These are phyloP conservation scores for Leiothrix lutea DNA, from an alignment of 2,113 vertebrate genomes.

Conservation along the genomic window DNA sequence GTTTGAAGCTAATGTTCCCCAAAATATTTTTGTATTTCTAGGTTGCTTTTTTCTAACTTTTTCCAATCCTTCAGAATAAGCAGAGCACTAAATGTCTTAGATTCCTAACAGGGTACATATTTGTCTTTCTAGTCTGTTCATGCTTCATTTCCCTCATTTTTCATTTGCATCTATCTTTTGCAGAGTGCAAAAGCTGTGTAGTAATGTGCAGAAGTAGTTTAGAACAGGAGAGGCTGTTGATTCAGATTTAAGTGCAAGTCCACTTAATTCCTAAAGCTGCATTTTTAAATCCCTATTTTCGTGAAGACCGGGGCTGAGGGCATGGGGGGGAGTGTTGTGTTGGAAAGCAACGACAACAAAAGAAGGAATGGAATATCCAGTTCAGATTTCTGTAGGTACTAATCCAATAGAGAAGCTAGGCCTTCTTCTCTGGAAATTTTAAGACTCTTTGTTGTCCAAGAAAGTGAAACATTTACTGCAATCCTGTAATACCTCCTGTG, in stretches of 20 bases:
- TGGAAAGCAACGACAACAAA: neutral
- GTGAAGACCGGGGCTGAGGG: neutral
- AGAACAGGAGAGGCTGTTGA: neutral
- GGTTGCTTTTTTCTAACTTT: neutral
- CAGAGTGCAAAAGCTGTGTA: neutral
- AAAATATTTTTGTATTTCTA: neutral
- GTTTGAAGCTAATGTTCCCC: neutral
- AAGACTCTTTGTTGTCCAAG: neutral
- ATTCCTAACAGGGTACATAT: neutral
- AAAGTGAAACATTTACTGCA: neutral
- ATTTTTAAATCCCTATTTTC: neutral
- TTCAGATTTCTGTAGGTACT: neutral
- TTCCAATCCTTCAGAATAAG: neutral
- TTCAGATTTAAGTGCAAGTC: neutral
- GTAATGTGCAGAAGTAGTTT: neutral
- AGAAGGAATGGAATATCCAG: neutral
- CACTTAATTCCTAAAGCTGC: neutral
- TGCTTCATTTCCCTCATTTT: neutral
- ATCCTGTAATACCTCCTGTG: neutral
- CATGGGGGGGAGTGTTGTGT: accelerated
- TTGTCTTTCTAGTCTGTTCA: neutral
- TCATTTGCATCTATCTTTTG: neutral
- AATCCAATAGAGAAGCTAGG: neutral
- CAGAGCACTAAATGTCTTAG: neutral
- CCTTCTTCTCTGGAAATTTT: neutral